A percentile compares a stretch with the other conserved stretches of the same genome.
phyloP scores from a whole-genome alignment of 2,113 vertebrate genomes.

The Erythrolamprus reginae region DNA sequence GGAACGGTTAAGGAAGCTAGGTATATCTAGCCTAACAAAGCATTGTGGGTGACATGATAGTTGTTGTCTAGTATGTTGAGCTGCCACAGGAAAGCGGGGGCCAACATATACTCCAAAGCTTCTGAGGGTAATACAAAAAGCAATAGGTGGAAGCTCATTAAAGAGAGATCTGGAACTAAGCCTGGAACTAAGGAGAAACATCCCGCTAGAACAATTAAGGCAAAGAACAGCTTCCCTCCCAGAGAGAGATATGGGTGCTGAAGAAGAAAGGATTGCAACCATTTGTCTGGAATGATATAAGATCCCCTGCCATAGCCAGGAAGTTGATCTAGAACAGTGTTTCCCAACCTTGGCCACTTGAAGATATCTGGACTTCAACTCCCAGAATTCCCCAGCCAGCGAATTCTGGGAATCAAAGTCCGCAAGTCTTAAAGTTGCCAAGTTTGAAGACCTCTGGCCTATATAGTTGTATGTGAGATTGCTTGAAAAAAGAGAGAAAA shows the following conservation, averaged over 20 bases:
- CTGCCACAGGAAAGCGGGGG: neutral
- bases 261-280: neutral
- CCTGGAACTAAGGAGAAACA: neutral
- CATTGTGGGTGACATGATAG: neutral
- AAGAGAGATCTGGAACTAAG: neutral
- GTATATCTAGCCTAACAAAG: neutral
- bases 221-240: neutral
- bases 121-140: neutral
- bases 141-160: neutral
- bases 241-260: neutral
- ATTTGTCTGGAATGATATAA: neutral
- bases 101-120: neutral
- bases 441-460: neutral
- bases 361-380: no score
- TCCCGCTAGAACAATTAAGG: neutral
- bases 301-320: neutral
- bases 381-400: no score
- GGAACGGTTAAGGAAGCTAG: neutral
- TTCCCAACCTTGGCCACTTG: no score
- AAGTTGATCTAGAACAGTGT: neutral
- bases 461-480: neutral
- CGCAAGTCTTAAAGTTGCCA: no score
- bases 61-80: neutral
- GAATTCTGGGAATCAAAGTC: no score
- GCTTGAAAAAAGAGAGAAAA: neutral